Base-by-base conservation (phyloP, 2,113 vertebrate genomes). In the Rattus norvegicus region DNA sequence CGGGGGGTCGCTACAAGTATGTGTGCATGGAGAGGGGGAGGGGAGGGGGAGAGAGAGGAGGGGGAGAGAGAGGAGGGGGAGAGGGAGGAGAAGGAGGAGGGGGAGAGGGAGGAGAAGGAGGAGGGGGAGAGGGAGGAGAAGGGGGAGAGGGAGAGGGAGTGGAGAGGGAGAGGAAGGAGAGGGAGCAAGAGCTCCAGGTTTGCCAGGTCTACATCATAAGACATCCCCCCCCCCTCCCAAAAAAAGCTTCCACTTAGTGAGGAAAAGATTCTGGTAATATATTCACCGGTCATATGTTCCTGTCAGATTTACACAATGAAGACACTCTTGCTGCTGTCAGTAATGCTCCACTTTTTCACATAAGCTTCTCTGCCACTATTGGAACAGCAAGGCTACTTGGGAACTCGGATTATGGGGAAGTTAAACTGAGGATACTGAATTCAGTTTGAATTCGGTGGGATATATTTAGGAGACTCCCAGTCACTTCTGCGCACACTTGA, bases 381-480 rank as follows among this genome's bases (percentile, higher is more conserved):
- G 52, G 76, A 69, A 59, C 65, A 26, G 85, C 56, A 7, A n/a
- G 43, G 20, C 33, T 43, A 76, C 86, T 95, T 88, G 80, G 73
- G 24, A 79, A 79, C 92, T 91, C 28, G 83, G 70, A 47, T 69
- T 90, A 92, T 87, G 39, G 30, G 22, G 56, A 94, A 87, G 91
- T 63, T 97, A 92, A 87, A 77, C 13, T 80, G 90, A 97, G 73
- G 77, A 79, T 59, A 67, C 79, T 43, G 43, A 43, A 49, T 79
- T 95, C n/a, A 22, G n/a, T 76, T 94, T 91, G 77, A 47, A 94
- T 56, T 30, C 26, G 92, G 49, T 95, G 79, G 65, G 63, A 75
- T 95, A 73, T 83, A 56, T 93, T 69, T 90, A 80, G 52, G 86
- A 88, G 36, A 16, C 63, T 95, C 20, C 17, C 24, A 39, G 93